Base-by-base conservation (phyloP, 2,113 vertebrate species). In the Neolamprologus toae region DNA sequence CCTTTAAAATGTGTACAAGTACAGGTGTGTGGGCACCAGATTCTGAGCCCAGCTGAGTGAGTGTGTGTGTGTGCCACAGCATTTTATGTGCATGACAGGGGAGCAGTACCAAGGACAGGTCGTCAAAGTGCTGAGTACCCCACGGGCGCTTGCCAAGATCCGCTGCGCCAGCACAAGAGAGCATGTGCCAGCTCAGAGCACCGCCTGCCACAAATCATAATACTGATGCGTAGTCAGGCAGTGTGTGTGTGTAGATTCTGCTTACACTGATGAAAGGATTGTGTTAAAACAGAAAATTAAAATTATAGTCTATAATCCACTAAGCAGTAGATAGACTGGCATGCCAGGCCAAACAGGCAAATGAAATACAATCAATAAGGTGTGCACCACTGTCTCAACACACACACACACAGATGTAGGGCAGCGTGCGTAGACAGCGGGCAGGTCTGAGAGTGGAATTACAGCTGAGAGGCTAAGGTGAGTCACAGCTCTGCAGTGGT, bases 401-500 rank as follows among this genome's bases (percentile, higher is more conserved):
- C 37, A 42, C 68, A 53, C 19, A 55, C 21, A 42, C 10, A 49
- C 10, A 3, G 37, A 92, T 76, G 76, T 84, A 85, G 84, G 83
- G 49, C 88, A 88, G 63, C 19, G 59, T 88, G 81, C 53, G 37
- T 23, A 9, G 47, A 84, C 55, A 81, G 59, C 53, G 35, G 40
- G 81, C 26, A 66, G 80, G 33, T 80, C 45, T 55, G 57, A 86
- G 89, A 63, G 16, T 93, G 85, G 57, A 91, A 93, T 94, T 91
- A 90, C 92, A 92, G 92, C 90, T 35, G 59, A 54, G 76, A 61
- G 82, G 78, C 88, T 84, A 83, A 92, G 92, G 92, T 95, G 92
- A 94, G 92, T 92, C 93, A 93, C 80, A 17, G 76, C 84, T 85
- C 88, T 89, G 91, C 94, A 88, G 89, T 68, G 92, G 80, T 66